phyloP scores from a whole-genome alignment of 2,113 vertebrate species.

The Sinocyclocheilus anshuiensis region DNA sequence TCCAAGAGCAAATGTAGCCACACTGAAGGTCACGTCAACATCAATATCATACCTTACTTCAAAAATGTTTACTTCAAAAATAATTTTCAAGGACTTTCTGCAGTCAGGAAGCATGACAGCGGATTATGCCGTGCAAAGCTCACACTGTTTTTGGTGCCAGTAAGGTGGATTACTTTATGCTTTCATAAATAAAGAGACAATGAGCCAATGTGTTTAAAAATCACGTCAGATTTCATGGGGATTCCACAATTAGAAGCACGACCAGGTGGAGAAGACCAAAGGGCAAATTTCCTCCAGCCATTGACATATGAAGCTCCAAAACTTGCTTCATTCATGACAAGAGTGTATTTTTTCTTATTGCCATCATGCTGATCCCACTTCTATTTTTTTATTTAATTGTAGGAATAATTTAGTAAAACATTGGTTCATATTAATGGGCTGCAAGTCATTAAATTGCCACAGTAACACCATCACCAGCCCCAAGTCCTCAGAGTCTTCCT shows the following conservation, averaged over 20 bases:
- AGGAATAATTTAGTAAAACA: slow-evolving; percentile 52
- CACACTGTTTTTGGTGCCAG: background rate
- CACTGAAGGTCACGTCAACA: background rate
- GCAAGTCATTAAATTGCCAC: slow-evolving; percentile 43
- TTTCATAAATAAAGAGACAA: slow-evolving; percentile 29
- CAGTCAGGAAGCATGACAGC: background rate
- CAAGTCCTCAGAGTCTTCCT: slow-evolving; percentile 32
- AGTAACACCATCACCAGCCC: slow-evolving; percentile 34
- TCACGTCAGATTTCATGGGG: slow-evolving; percentile 44
- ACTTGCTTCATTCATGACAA: background rate
- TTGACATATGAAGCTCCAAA: background rate
- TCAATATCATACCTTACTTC: background rate
- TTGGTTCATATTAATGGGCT: slow-evolving; percentile 40
- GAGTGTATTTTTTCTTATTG: background rate
- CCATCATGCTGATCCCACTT: background rate
- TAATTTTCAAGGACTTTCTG: slow-evolving; percentile 9
- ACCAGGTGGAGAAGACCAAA: slow-evolving; percentile 3
- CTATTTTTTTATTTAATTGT: slow-evolving; percentile 39
- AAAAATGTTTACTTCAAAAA: slow-evolving; percentile 14
- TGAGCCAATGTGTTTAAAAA: slow-evolving; percentile 22
- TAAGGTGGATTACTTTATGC: slow-evolving; percentile 19
- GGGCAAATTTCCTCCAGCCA: background rate
- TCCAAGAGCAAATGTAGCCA: background rate
- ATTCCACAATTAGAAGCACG: slow-evolving; percentile 39
- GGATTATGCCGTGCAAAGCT: slow-evolving; percentile 23